Conservation (phyloP, 2,797 vertebrate species). For the Pangasius djambal region DNA sequence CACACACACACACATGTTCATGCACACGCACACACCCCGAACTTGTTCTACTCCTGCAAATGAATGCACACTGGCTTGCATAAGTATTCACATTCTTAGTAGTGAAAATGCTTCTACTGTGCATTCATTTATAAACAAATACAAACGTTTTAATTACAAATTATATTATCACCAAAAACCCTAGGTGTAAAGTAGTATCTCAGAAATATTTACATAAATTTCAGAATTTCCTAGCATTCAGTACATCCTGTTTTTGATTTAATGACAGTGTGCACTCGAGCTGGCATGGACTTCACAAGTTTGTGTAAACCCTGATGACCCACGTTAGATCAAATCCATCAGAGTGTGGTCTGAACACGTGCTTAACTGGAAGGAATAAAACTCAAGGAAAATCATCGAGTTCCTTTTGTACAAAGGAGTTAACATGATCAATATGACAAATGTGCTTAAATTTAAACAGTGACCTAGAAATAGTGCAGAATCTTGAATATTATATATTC, state of each 20-base stretch:
- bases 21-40: not conserved
- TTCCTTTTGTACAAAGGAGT: not conserved
- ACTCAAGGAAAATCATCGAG: not conserved
- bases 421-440: not conserved
- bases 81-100: not conserved
- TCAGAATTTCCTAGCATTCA: not conserved
- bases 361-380: not conserved
- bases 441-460: not conserved
- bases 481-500: not conserved
- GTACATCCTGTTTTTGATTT: not conserved
- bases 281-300: not conserved
- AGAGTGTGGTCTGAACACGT: not conserved
- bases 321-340: not conserved
- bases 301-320: not conserved
- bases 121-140: not conserved
- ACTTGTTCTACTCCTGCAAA: not conserved
- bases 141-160: not conserved
- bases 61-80: not conserved
- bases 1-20: not conserved
- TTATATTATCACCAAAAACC: not conserved
- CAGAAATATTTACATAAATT: not conserved
- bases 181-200: not conserved
- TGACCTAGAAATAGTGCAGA: not conserved
- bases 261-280: not conserved
- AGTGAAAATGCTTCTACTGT: not conserved